These are phyloP conservation scores for Protobothrops flavoviridis DNA, from an alignment of 2,113 vertebrate species.

Conservation along the genomic window DNA sequence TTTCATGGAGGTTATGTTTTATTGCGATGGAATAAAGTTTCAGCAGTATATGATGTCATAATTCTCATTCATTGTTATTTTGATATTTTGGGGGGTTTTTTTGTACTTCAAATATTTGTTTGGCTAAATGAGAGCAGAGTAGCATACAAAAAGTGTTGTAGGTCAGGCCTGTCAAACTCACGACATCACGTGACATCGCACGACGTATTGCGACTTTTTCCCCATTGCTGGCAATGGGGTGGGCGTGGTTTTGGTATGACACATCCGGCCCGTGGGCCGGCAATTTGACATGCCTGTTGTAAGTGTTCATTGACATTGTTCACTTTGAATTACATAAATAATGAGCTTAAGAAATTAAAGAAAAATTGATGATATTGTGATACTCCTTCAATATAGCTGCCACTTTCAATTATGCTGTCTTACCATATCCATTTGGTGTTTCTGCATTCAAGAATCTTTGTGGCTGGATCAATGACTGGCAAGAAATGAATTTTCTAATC, in stretches of 20 bases:
- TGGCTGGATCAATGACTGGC: not conserved
- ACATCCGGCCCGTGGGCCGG: rapidly evolving
- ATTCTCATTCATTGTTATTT: not conserved
- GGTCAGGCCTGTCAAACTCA: not conserved
- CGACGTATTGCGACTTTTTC: too few species aligned
- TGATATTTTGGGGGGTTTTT: not conserved
- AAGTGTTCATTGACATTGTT: rapidly evolving
- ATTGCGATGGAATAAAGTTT: not conserved
- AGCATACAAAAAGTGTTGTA: not conserved
- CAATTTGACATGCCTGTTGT: not conserved
- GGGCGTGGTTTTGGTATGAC: too few species aligned
- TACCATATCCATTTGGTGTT: not conserved
- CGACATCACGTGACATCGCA: too few species aligned
- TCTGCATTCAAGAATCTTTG: not conserved
- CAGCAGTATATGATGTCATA: not conserved
- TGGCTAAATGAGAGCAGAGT: not conserved
- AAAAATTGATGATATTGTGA: not conserved
- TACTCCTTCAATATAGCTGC: not conserved
- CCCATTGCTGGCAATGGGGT: too few species aligned
- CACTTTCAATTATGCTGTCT: not conserved
- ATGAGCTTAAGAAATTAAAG: not conserved
- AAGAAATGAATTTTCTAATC: not conserved
- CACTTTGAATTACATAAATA: not conserved
- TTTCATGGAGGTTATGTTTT: not conserved
- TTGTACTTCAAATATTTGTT: not conserved